phyloP scores from a whole-genome alignment of 1,140 invertebrate species.

The Hycleus phaleratus region DNA sequence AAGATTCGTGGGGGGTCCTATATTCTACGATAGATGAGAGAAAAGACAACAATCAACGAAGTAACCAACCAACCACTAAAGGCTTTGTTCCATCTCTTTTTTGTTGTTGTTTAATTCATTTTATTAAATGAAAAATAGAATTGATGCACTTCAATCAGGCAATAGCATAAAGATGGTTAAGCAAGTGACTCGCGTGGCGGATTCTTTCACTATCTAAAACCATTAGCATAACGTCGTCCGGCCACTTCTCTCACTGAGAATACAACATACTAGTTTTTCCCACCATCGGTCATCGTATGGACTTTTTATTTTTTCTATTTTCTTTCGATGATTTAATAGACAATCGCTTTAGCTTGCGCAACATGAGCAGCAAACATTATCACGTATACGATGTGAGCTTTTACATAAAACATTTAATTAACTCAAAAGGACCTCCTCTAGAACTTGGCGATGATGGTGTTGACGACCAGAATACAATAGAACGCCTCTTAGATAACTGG shows the following conservation, averaged over 20 bases:
- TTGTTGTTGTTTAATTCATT: no score
- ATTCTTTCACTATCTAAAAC: background rate
- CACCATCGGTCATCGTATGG: slow-evolving; percentile 35
- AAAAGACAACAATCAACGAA: no score
- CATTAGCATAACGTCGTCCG: slow-evolving; percentile 22
- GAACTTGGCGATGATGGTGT: no score
- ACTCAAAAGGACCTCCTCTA: no score
- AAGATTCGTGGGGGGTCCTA: no score
- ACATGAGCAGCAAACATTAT: slow-evolving; percentile 32
- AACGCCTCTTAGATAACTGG: no score
- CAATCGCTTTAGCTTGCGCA: slow-evolving; percentile 28
- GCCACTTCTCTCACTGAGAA: slow-evolving; percentile 28
- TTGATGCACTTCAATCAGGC: no score
- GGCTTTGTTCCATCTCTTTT: no score
- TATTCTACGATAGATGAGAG: no score
- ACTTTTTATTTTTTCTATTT: slow-evolving; percentile 31
- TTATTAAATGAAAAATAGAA: no score
- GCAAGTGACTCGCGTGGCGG: slow-evolving; percentile 9
- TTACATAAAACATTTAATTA: slow-evolving; percentile 31
- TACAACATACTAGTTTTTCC: slow-evolving; percentile 35
- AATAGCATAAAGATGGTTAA: background rate
- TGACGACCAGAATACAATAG: no score
- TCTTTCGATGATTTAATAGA: slow-evolving; percentile 33
- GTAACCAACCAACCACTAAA: no score
- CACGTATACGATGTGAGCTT: slow-evolving; percentile 26